phyloP scores from a whole-genome alignment of 2,888 invertebrate genomes.

The Chironomus tentans region DNA sequence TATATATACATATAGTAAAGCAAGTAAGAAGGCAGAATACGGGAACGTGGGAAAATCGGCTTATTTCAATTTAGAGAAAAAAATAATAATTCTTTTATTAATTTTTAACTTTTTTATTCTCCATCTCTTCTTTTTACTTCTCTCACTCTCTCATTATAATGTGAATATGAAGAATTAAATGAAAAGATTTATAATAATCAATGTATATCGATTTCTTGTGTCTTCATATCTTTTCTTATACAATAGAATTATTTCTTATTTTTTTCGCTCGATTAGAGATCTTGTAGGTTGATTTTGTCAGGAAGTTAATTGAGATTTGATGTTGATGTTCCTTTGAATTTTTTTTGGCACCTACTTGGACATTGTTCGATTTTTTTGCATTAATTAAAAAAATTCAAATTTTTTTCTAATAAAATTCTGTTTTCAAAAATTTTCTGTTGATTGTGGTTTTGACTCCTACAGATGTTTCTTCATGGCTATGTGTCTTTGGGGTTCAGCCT shows the following conservation, averaged over 20 bases:
- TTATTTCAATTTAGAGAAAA: slow-evolving; percentile 2
- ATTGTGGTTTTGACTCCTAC: no score
- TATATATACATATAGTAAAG: neutral
- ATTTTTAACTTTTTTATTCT: neutral
- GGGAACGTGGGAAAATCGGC: slow-evolving; percentile 9
- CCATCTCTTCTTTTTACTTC: no score
- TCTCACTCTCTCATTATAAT: no score
- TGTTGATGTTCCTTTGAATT: no score
- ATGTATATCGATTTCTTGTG: neutral
- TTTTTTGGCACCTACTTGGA: no score
- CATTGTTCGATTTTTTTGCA: no score
- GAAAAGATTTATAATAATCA: neutral
- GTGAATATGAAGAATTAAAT: neutral
- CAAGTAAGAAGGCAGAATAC: neutral
- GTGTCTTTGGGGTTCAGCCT: no score
- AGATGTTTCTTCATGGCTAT: no score
- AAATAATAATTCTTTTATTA: neutral
- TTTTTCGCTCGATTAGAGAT: neutral
- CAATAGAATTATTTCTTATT: neutral
- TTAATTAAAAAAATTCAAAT: no score
- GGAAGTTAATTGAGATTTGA: no score
- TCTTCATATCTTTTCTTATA: neutral
- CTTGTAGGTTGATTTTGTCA: neutral
- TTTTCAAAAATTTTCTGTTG: no score
- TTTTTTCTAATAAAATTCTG: no score